Percentiles rank a stretch among this genome's conserved stretches.
phyloP scores from a whole-genome alignment of 2,888 invertebrate species.

The Polyommatus iphigenia region DNA sequence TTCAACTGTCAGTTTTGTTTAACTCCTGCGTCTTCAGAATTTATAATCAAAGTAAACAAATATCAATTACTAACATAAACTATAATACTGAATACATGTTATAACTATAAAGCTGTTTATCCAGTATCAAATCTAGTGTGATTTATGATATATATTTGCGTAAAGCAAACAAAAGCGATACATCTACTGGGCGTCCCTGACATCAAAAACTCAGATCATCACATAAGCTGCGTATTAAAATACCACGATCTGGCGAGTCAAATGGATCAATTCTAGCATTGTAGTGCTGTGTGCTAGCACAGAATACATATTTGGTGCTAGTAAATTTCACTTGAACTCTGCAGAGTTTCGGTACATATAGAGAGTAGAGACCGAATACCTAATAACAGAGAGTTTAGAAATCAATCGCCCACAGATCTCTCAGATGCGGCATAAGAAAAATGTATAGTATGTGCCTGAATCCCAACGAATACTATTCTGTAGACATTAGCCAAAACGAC shows the following conservation, averaged over 20 bases:
- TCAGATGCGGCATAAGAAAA: too few species aligned
- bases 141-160: slow-evolving; percentile 22
- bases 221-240: background rate
- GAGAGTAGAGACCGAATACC: too few species aligned
- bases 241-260: background rate
- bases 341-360: too few species aligned
- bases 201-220: slow-evolving; percentile 4
- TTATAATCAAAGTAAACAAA: background rate
- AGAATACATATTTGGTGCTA: too few species aligned
- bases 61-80: background rate
- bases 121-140: background rate
- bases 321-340: too few species aligned
- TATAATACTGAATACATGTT: background rate
- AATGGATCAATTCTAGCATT: background rate
- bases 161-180: background rate
- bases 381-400: too few species aligned
- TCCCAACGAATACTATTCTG: too few species aligned
- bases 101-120: background rate
- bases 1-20: too few species aligned
- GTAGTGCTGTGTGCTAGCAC: too few species aligned
- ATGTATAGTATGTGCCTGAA: too few species aligned
- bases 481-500: too few species aligned
- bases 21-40: background rate
- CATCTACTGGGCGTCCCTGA: slow-evolving; percentile 5
- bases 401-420: too few species aligned